Base-by-base conservation (phyloP, 2,888 invertebrate species). In the Spialia ferax region DNA sequence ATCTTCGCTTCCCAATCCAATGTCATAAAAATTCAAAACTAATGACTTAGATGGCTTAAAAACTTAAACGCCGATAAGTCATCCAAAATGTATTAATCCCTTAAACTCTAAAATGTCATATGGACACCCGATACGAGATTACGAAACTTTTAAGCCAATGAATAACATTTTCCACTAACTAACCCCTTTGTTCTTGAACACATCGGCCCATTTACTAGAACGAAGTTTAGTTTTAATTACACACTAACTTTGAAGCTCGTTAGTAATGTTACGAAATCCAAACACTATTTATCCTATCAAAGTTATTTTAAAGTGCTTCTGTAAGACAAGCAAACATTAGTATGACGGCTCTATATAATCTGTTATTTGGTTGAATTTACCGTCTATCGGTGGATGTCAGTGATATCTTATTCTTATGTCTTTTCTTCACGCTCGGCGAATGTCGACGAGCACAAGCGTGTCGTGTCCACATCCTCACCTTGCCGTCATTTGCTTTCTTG, bases 161-260 rank as follows among this genome's bases (percentile, higher is more conserved):
- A 15, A 42, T 42, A 15, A 15, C 42, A 42, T 15, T 42, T 13
- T 35, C 35, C 35, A 35, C 35, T 13, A 42, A 15, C 1, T 11
- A 42, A 42, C 6, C 42, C 42, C 42, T 42, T 42, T 42, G 42
- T 42, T 42, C 42, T 42, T 15, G 42, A 42, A n/a, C 15, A 38
- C 8, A 38, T 38, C 3, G 38, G 13, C 13, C 8, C 13, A 8
- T 38, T 38, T 38, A 38, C n/a, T n/a, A 2, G 38, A 38, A 4
- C 38, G 38, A 38, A 38, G n/a, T 38, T 42, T 42, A 42, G 42
- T 42, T 42, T 42, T 42, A n/a, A 42, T 42, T 15, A 15, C 35
- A 2, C 13, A 35, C 15, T 15, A 42, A 15, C 42, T 42, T 42
- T 42, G 42, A 42, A 42, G 42, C 42, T 42, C 15, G 42, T 42